Base-by-base conservation (phyloP, 2,888 invertebrate species). In the Protophormia terraenovae region DNA sequence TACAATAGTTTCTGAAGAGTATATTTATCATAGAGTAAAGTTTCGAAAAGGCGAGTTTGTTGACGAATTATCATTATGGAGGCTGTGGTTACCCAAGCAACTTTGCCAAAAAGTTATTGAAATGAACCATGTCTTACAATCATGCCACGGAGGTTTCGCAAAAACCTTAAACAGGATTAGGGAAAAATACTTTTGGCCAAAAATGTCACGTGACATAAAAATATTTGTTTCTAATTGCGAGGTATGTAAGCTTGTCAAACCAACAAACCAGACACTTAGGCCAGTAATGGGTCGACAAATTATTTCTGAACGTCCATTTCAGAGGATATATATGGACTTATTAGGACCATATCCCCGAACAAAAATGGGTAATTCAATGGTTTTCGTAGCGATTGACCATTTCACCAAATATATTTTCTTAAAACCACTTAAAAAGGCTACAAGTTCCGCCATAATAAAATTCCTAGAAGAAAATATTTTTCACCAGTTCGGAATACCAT, bases 401-500 rank as follows among this genome's bases (percentile, higher is more conserved):
- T 86, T 87, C 6, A 24, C 24, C 0, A 71, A 71, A 35, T 71
- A 67, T 32, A 53, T 78, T 3, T 69, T 86, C 14, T 53, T 72
- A 29, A 64, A 72, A 32, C 80, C 53, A 14, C n/a, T 72, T 8
- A 10, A 62, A 45, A 53, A 62, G 10, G 76, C 84, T 38, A 72
- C 71, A n/a, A 38, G 69, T 16, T n/a, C 32, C 3, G 27, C 22
- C 14, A 67, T 84, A 19, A 29, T 55, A 1, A 45, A 64, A 6
- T 86, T 62, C 55, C 86, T 88, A 0, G 53, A 55, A 5, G 53
- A 55, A 14, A 12, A 24, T 3, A 22, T 55, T 12, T 89, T 89
- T 45, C 76, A 88, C n/a, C 32, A 87, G 22, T 89, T 87, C 76
- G 89, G 88, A 16, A 87, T 88, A 16, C 87, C 88, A 2, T 72